Percentiles rank a stretch among this genome's conserved stretches.
These are phyloP conservation scores for Delphinapterus leucas DNA, from an alignment of 2,113 vertebrate species.

Conservation along the genomic window DNA sequence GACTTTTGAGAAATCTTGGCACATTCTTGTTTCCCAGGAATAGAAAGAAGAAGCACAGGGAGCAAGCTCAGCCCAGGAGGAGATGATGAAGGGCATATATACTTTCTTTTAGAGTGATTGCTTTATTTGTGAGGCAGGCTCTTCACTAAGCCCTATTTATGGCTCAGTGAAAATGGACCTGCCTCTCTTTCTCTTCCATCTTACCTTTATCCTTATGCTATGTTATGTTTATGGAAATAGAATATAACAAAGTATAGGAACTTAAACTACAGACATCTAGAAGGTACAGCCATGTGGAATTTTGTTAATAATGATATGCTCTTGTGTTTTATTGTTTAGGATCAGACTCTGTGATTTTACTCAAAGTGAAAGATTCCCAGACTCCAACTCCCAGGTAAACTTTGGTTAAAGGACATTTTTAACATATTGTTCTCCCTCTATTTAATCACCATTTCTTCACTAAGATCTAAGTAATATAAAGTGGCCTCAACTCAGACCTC, in stretches of 20 bases:
- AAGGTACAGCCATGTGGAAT: background rate
- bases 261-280: conserved; percentile 1
- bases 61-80: background rate
- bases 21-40: background rate
- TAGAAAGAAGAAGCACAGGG: background rate
- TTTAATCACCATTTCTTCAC: conserved; percentile 6
- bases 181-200: background rate
- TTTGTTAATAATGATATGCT: conserved; percentile 52
- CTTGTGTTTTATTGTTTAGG: conserved; percentile 81
- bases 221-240: conserved; percentile 22
- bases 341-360: conserved; percentile 93
- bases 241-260: background rate
- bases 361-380: conserved; percentile 90
- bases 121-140: background rate
- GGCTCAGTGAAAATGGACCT: background rate
- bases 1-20: background rate
- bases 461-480: background rate
- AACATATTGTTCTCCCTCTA: background rate
- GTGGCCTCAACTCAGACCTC: background rate
- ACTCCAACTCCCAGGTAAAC: conserved; percentile 87
- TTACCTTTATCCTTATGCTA: background rate
- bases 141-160: background rate
- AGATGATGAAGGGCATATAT: background rate
- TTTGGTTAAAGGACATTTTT: conserved; percentile 23
- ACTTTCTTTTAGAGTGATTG: background rate